A percentile compares a stretch with the other conserved stretches of the same genome.
These are phyloP conservation scores for Bruchidius siliquastri DNA, from an alignment of 2,888 invertebrate genomes.

Conservation along the genomic window DNA sequence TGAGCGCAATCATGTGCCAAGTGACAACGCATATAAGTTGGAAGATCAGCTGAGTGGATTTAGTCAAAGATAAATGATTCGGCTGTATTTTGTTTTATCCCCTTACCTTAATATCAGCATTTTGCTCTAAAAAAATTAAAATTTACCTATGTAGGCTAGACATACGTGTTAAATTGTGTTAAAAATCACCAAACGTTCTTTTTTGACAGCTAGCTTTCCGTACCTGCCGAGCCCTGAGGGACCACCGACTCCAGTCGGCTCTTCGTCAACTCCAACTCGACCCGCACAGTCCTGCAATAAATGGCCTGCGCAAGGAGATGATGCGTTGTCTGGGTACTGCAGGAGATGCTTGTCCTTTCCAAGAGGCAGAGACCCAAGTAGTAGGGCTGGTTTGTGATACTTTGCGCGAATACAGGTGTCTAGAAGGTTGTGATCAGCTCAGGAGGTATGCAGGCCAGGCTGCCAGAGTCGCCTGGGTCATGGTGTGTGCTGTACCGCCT, in stretches of 20 bases:
- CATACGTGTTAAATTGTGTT: too few species aligned
- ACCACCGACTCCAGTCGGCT: slow-evolving; percentile 68
- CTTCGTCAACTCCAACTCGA: slow-evolving; percentile 50
- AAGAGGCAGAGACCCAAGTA: slow-evolving; percentile 64
- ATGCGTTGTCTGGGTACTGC: slow-evolving; percentile 59
- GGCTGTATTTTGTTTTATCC: too few species aligned
- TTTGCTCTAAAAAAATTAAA: too few species aligned
- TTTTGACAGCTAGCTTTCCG: slow-evolving; percentile 64
- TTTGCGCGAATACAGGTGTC: slow-evolving; percentile 87
- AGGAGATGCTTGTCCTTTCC: slow-evolving; percentile 61
- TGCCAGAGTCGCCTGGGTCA: slow-evolving; percentile 82
- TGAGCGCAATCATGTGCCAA: too few species aligned
- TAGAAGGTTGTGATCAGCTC: slow-evolving; percentile 73
- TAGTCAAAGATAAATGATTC: too few species aligned
- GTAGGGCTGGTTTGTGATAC: slow-evolving; percentile 67
- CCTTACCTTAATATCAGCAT: too few species aligned
- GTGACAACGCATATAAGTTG: too few species aligned
- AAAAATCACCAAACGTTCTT: background rate
- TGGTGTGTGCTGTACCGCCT: slow-evolving; percentile 69
- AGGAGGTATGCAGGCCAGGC: slow-evolving; percentile 76
- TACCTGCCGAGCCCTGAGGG: slow-evolving; percentile 65
- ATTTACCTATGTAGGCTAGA: too few species aligned
- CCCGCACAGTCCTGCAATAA: slow-evolving; percentile 45
- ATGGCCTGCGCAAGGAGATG: slow-evolving; percentile 57
- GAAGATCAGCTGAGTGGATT: too few species aligned